Evolutionary conservation across 2,113 vertebrate species (phyloP).

Genomic region (Protobothrops flavoviridis): DNA sequence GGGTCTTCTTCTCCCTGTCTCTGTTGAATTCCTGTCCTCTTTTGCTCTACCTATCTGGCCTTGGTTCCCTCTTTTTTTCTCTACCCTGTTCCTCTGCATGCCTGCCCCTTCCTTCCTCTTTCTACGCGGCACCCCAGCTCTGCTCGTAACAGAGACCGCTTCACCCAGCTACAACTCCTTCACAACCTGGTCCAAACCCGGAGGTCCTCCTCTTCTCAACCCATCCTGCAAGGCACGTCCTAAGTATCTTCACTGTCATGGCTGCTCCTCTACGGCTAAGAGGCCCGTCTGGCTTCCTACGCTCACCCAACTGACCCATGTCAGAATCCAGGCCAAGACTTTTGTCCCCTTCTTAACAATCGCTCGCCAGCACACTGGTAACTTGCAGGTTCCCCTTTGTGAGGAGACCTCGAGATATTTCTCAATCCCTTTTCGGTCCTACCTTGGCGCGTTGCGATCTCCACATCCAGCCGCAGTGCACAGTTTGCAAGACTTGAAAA

Average conservation of each 20-base stretch:
- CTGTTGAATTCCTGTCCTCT: neutral
- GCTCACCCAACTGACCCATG: too few species aligned
- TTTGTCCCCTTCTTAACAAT: neutral
- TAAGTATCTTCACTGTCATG: too few species aligned
- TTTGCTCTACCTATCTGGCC: neutral
- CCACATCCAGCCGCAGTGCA: neutral
- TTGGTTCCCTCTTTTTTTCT: neutral
- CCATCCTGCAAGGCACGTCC: neutral
- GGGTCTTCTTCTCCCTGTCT: neutral
- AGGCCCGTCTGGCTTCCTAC: neutral
- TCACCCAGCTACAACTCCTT: neutral
- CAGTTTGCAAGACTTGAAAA: neutral
- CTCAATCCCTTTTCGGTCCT: neutral
- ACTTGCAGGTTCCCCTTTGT: neutral
- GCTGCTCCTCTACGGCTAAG: neutral
- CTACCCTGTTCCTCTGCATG: neutral
- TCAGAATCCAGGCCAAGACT: neutral
- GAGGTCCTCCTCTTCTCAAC: neutral
- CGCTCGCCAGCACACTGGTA: neutral
- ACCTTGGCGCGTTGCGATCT: neutral
- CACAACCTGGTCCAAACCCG: too few species aligned
- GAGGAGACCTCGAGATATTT: neutral
- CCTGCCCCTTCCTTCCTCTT: constrained; percentile 40
- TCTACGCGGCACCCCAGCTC: constrained; percentile 3
- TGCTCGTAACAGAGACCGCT: neutral